Evolutionary conservation across 1,140 invertebrate species (phyloP).

Genomic region (Aphis gossypii): DNA sequence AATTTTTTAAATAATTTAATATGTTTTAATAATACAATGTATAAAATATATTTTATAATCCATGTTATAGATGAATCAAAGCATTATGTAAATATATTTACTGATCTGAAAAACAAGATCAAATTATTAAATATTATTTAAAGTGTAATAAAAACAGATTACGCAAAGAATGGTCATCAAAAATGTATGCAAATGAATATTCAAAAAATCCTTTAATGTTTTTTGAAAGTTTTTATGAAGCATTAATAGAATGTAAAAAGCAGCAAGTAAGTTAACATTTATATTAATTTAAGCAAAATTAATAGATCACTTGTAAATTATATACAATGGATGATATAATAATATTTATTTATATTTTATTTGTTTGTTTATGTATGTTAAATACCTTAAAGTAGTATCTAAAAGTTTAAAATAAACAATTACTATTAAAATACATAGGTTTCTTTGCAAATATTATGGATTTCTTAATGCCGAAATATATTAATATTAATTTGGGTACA

Average conservation of each 20-base stretch:
- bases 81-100: conserved; percentile 77
- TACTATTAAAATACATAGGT: background rate
- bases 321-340: background rate
- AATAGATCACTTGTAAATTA: background rate
- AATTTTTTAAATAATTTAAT: background rate
- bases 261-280: conserved; percentile 43
- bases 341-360: background rate
- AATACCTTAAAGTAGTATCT: background rate
- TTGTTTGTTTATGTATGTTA: background rate
- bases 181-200: conserved; percentile 62
- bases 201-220: conserved; percentile 47
- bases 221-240: conserved; percentile 54
- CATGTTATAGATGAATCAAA: conserved; percentile 73
- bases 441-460: background rate
- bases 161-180: conserved; percentile 71
- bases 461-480: background rate
- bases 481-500: background rate
- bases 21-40: background rate
- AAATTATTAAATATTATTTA: conserved; percentile 83
- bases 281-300: background rate
- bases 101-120: conserved; percentile 77
- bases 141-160: conserved; percentile 79
- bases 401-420: background rate
- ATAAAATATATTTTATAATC: conserved; percentile 38
- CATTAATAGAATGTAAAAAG: conserved; percentile 28